Conservation (phyloP, 1,140 invertebrate species). For the Cherax quadricarinatus region DNA sequence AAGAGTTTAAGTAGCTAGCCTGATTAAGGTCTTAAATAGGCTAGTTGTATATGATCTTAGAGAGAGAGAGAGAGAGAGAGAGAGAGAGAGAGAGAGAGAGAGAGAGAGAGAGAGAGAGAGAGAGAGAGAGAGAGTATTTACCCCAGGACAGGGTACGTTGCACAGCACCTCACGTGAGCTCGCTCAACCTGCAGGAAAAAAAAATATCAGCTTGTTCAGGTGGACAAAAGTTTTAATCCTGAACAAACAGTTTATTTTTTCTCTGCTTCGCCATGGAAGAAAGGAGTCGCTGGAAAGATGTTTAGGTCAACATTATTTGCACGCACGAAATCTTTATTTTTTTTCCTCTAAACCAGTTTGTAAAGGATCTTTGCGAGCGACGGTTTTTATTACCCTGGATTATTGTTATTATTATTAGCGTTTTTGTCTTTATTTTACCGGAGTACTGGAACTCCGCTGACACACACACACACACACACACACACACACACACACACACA, state of each 20-base stretch:
- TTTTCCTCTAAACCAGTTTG: no score
- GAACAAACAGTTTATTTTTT: background rate
- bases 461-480: background rate
- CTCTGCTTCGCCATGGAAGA: background rate
- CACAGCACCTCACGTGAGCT: background rate
- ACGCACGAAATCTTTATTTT: background rate
- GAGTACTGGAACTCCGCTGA: no score
- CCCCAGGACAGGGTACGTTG: background rate
- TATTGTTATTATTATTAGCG: no score
- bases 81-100: no score
- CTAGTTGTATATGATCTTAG: no score
- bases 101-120: no score
- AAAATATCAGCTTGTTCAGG: background rate
- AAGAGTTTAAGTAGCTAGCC: no score
- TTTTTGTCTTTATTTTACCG: no score
- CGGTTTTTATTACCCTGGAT: no score
- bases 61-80: no score
- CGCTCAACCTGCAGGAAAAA: background rate
- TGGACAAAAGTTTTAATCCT: background rate
- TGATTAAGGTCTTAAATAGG: no score
- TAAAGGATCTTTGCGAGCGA: no score
- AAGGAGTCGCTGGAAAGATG: background rate
- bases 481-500: slow-evolving; percentile 3
- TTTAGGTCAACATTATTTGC: background rate
- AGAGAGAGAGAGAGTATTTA: background rate